A percentile compares a stretch with the other conserved stretches of the same genome.
Conservation (phyloP, 2,888 invertebrate species). For the Agrilus biguttatus region DNA sequence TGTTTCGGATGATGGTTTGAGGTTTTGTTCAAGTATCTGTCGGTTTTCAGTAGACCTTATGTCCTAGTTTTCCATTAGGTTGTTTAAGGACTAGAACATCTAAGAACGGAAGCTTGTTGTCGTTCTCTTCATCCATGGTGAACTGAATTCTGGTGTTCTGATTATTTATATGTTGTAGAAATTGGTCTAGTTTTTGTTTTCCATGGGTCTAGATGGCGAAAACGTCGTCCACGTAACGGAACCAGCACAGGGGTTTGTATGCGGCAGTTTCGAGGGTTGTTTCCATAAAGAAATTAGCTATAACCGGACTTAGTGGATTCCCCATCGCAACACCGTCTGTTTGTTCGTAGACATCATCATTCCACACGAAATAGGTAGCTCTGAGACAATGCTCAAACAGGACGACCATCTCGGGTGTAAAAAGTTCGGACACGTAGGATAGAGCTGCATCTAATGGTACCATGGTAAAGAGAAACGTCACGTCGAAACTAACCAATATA, state of each 20-base stretch:
- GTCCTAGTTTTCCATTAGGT: neutral
- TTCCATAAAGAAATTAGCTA: slow-evolving; percentile 10
- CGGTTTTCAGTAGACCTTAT: neutral
- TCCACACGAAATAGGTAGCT: neutral
- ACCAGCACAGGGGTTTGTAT: slow-evolving; percentile 4
- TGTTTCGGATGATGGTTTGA: neutral
- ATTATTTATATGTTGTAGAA: neutral
- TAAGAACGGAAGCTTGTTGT: neutral
- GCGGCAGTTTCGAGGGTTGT: slow-evolving; percentile 4
- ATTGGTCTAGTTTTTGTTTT: neutral
- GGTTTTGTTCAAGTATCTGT: neutral
- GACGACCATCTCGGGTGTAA: neutral
- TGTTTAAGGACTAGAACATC: neutral
- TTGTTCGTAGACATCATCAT: neutral
- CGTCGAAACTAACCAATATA: slow-evolving; percentile 1
- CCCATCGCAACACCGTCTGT: slow-evolving; percentile 11
- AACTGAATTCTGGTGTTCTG: neutral
- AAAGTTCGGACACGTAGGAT: neutral
- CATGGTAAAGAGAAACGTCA: neutral
- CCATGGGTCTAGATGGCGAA: neutral
- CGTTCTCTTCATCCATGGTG: neutral
- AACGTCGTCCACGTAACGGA: slow-evolving; percentile 13
- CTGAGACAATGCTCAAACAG: neutral
- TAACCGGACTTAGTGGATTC: slow-evolving; percentile 9
- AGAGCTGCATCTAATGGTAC: neutral